Percentiles rank a stretch among this genome's conserved stretches.
These are phyloP conservation scores for Drosophila pegasa DNA, from an alignment of 2,888 invertebrate genomes.

Conservation along the genomic window DNA sequence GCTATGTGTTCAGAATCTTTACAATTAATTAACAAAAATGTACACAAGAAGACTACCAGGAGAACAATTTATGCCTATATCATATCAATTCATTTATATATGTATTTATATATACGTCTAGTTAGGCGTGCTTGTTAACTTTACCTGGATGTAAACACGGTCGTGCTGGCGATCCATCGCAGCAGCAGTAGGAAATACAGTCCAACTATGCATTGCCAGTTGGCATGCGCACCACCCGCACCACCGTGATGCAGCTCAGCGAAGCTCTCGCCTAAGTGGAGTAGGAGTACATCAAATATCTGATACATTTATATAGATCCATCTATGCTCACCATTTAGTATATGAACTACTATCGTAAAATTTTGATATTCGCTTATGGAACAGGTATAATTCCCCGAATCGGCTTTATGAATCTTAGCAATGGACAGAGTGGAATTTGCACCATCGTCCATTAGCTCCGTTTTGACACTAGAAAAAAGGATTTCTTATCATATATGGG, in stretches of 20 bases:
- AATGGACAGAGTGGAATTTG: constrained; percentile 86
- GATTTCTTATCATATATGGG: neutral
- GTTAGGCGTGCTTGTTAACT: constrained; percentile 47
- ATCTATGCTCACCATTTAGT: constrained; percentile 85
- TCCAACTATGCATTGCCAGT: constrained; percentile 60
- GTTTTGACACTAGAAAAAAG: constrained; percentile 85
- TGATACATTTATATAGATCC: neutral
- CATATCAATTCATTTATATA: constrained; percentile 16
- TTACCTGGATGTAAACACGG: constrained; percentile 74
- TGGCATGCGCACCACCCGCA: constrained; percentile 76
- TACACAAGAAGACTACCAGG: constrained; percentile 42
- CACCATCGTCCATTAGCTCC: constrained; percentile 86
- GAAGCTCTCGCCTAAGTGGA: constrained; percentile 87
- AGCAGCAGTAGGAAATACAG: constrained; percentile 69
- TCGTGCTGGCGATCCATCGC: constrained; percentile 49
- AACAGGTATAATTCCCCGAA: constrained; percentile 86
- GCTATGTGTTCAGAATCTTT: constrained; percentile 59
- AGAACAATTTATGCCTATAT: constrained; percentile 39
- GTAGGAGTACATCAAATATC: neutral
- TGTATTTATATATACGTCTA: constrained; percentile 4
- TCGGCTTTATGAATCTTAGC: constrained; percentile 86
- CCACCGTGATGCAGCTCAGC: constrained; percentile 87
- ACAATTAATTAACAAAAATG: constrained; percentile 76
- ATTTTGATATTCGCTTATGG: constrained; percentile 85
- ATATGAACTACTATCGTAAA: constrained; percentile 86